These are phyloP conservation scores for Actinia equina DNA, from an alignment of 64 coral and sea anemone genomes.

Conservation along the genomic window DNA sequence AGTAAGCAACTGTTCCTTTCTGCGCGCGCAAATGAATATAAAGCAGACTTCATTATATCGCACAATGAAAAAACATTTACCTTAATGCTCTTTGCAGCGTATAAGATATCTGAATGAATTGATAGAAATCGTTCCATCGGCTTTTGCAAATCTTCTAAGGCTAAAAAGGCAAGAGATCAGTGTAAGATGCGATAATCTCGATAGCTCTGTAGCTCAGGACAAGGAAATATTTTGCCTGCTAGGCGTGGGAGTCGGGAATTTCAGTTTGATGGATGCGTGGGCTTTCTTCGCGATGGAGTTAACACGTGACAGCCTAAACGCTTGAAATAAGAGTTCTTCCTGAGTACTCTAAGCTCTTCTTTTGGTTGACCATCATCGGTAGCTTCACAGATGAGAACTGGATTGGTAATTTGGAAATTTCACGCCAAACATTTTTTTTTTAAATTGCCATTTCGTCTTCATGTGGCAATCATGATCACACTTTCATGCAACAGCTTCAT, in stretches of 20 bases:
- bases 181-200: neutral
- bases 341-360: neutral
- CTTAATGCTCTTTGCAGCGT: neutral
- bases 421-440: too few relatives aligned
- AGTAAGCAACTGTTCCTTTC: neutral
- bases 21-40: neutral
- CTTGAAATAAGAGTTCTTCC: neutral
- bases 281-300: neutral
- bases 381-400: too few relatives aligned
- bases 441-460: too few relatives aligned
- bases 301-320: neutral
- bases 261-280: neutral
- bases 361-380: too few relatives aligned
- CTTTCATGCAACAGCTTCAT: too few relatives aligned
- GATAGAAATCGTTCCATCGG: neutral
- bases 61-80: neutral
- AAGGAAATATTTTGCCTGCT: neutral
- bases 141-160: neutral
- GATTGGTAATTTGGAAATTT: too few relatives aligned
- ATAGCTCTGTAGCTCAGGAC: neutral
- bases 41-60: neutral
- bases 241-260: neutral
- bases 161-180: neutral
- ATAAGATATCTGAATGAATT: neutral
- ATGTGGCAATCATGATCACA: too few relatives aligned